These are phyloP conservation scores for Ochropacha duplaris DNA, from an alignment of 2,888 invertebrate species.

Conservation along the genomic window DNA sequence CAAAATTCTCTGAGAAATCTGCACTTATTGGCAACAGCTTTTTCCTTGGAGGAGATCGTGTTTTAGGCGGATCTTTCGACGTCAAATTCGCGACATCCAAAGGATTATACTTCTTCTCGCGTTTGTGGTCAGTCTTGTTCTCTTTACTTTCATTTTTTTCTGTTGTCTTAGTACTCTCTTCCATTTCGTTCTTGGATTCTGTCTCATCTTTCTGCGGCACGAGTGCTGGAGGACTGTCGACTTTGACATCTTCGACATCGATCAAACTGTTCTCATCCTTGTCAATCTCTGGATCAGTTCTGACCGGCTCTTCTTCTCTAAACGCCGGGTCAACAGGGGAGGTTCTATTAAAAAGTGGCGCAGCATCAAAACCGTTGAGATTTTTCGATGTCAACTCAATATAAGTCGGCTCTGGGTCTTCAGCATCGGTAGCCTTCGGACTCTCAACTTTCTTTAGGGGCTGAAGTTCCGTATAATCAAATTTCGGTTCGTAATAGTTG, in stretches of 20 bases:
- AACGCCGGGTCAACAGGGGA: slow-evolving; percentile 68
- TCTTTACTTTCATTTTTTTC: slow-evolving; percentile 53
- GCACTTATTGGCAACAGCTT: slow-evolving; percentile 65
- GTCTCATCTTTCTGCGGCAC: slow-evolving; percentile 44
- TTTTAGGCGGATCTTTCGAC: slow-evolving; percentile 83
- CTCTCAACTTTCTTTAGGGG: slow-evolving; percentile 73
- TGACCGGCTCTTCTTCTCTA: slow-evolving; percentile 69
- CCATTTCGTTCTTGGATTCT: slow-evolving; percentile 36
- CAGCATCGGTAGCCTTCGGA: slow-evolving; percentile 59
- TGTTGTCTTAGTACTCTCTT: slow-evolving; percentile 55
- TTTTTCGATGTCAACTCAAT: slow-evolving; percentile 75
- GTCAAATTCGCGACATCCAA: slow-evolving; percentile 85
- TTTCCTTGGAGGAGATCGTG: slow-evolving; percentile 74
- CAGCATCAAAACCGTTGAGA: slow-evolving; percentile 53
- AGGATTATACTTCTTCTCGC: slow-evolving; percentile 81
- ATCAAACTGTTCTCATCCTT: slow-evolving; percentile 76
- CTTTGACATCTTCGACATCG: slow-evolving; percentile 75
- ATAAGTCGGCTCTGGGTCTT: slow-evolving; percentile 71
- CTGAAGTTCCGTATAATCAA: slow-evolving; percentile 70
- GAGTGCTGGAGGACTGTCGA: slow-evolving; percentile 54
- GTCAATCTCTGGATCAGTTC: slow-evolving; percentile 75
- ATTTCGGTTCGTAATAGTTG: slow-evolving; percentile 74
- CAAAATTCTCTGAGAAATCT: slow-evolving; percentile 64
- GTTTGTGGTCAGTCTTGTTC: slow-evolving; percentile 53
- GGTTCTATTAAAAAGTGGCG: slow-evolving; percentile 51